Evolutionary conservation across 1,140 invertebrate species (phyloP).

Genomic region (Zaprionus capensis): DNA sequence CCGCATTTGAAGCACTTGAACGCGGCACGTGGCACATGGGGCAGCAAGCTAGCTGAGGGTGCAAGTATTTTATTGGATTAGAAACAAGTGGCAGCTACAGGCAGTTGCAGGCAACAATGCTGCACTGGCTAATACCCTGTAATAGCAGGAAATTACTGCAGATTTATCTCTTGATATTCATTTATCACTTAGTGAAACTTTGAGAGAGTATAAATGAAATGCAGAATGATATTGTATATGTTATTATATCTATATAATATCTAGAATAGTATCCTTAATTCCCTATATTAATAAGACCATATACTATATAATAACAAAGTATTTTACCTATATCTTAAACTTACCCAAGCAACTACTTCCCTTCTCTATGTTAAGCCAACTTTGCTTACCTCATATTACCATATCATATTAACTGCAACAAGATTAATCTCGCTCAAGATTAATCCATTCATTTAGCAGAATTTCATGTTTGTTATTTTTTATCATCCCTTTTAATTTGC

Average conservation of each 20-base stretch:
- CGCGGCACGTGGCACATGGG: constrained; percentile 13
- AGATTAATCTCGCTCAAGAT: neutral
- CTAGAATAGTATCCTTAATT: too few relatives aligned
- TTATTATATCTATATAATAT: too few relatives aligned
- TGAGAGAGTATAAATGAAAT: too few relatives aligned
- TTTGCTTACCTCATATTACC: neutral
- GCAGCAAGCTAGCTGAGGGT: neutral
- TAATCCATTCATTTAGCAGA: neutral
- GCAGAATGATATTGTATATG: too few relatives aligned
- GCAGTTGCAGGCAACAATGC: neutral
- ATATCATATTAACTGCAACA: neutral
- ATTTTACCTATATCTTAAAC: too few relatives aligned
- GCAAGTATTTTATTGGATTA: constrained; percentile 22
- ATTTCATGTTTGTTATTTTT: neutral
- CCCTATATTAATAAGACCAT: accelerated
- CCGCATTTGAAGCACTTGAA: constrained; percentile 53
- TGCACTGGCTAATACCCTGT: neutral
- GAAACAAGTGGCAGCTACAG: neutral
- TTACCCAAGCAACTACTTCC: too few relatives aligned
- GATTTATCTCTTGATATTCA: too few relatives aligned
- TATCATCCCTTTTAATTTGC: constrained; percentile 30
- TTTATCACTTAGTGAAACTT: too few relatives aligned
- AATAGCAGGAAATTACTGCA: too few relatives aligned
- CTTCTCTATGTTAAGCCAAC: neutral
- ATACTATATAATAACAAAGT: too few relatives aligned